A percentile compares a stretch with the other conserved stretches of the same genome.
Conservation (phyloP, 2,888 invertebrate genomes). For the Gastracanthus pulcherrimus region DNA sequence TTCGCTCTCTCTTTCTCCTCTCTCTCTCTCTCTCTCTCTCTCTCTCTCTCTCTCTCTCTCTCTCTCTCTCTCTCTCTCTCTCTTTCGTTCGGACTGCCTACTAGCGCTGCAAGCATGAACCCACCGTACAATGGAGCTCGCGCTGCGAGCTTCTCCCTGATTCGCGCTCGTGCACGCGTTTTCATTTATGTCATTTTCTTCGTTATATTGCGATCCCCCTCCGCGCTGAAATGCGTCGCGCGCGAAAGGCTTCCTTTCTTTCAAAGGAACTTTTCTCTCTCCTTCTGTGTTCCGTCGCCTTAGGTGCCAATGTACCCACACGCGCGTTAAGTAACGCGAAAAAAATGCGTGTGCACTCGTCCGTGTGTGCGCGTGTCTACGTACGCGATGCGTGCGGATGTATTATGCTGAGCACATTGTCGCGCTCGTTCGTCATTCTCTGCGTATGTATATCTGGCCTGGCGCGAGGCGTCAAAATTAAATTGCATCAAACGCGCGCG, state of each 20-base stretch:
- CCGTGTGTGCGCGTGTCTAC: not conserved
- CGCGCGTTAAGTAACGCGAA: not conserved
- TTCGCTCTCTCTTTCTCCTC: too few relatives aligned
- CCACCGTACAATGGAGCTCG: constrained; percentile 1
- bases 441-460: not conserved
- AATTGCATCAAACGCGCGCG: not conserved
- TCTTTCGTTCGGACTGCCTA: not conserved
- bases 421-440: not conserved
- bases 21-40: too few relatives aligned
- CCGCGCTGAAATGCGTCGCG: not conserved
- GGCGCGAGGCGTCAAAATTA: constrained; percentile 2
- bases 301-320: constrained; percentile 8
- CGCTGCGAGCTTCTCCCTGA: not conserved
- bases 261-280: constrained; percentile 27
- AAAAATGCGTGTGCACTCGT: not conserved
- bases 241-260: constrained; percentile 15
- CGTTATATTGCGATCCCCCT: constrained; percentile 13
- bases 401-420: constrained; percentile 15
- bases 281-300: not conserved
- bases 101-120: not conserved
- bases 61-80: too few relatives aligned
- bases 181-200: constrained; percentile 53
- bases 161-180: constrained; percentile 31
- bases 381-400: too few relatives aligned
- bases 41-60: too few relatives aligned